Conservation (phyloP, 1,140 invertebrate genomes). For the Carcinoscorpius rotundicauda region DNA sequence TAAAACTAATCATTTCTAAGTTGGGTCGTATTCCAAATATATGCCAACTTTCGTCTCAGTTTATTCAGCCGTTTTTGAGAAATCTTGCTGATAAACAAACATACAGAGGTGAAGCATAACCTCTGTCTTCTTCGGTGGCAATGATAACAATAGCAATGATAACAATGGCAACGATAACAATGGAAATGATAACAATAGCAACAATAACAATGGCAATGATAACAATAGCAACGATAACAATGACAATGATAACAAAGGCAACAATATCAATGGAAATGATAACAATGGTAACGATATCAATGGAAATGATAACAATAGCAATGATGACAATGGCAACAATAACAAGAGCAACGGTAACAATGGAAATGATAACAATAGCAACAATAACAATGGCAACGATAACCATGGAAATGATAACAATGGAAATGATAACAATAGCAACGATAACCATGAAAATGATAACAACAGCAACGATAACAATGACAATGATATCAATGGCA, state of each 20-base stretch:
- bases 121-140: neutral
- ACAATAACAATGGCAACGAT: neutral
- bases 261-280: neutral
- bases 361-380: constrained; percentile 1
- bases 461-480: neutral
- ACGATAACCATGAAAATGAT: neutral
- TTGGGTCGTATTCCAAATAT: too few species aligned
- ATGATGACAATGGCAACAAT: neutral
- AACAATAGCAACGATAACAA: neutral
- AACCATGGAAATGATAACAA: neutral
- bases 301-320: neutral
- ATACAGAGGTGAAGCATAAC: neutral
- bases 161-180: neutral
- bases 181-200: neutral
- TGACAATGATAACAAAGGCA: neutral
- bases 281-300: constrained; percentile 4
- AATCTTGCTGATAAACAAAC: too few species aligned
- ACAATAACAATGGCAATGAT: neutral
- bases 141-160: neutral
- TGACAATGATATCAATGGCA: neutral
- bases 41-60: too few species aligned
- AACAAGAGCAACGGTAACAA: constrained; percentile 5
- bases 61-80: too few species aligned
- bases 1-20: too few species aligned
- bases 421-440: constrained; percentile 1